Evolutionary conservation across 1,140 invertebrate genomes (phyloP).

Genomic region (Drosophila ambigua): DNA sequence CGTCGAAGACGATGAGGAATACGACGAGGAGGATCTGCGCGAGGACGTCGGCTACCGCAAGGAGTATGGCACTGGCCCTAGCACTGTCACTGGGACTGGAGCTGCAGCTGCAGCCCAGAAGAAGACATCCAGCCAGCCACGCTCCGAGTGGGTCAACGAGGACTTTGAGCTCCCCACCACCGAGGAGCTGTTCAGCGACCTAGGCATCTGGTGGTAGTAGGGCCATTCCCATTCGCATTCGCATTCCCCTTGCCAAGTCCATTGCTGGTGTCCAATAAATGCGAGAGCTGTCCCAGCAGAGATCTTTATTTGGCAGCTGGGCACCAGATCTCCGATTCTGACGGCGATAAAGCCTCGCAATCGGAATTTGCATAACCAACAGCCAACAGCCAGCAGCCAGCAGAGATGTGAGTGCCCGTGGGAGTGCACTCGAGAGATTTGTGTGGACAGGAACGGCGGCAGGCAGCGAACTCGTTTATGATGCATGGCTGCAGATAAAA

Average conservation of each 20-base stretch:
- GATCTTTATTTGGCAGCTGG: conserved; percentile 51
- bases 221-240: too few relatives aligned
- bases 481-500: conserved; percentile 71
- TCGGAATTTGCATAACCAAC: conserved; percentile 56
- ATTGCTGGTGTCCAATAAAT: conserved; percentile 35
- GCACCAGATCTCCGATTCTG: conserved; percentile 42
- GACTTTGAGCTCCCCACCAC: conserved; percentile 77
- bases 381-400: conserved; percentile 35
- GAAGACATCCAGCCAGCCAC: conserved; percentile 13
- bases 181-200: conserved; percentile 78
- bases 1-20: conserved; percentile 76
- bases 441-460: conserved; percentile 22
- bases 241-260: too few relatives aligned
- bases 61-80: conserved; percentile 64
- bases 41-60: conserved; percentile 73
- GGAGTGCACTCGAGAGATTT: conserved; percentile 33
- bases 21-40: conserved; percentile 76
- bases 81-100: too few relatives aligned
- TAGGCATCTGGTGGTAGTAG: conserved; percentile 83
- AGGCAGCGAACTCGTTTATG: conserved; percentile 59
- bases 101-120: not conserved
- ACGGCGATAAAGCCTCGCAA: conserved; percentile 51
- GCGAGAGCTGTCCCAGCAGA: conserved; percentile 52
- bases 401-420: conserved; percentile 27
- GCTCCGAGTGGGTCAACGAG: conserved; percentile 79